Percentiles rank a stretch among this genome's conserved stretches.
Conservation (phyloP, 2,888 invertebrate species). For the Hirtodrosophila histrioides region DNA sequence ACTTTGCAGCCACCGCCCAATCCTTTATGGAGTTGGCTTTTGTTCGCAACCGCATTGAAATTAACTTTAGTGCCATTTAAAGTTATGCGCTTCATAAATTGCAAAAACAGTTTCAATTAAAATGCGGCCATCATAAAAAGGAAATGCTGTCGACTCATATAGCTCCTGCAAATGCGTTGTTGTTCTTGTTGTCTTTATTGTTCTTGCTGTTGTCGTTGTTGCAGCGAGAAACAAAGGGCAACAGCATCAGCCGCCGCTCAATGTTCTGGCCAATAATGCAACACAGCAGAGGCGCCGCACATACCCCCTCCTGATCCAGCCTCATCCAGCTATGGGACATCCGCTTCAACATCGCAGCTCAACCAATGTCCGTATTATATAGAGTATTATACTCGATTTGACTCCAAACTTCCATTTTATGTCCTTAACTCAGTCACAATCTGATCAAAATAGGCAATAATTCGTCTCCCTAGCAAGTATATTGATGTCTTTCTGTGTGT, state of each 20-base stretch:
- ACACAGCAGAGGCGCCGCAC: constrained; percentile 28
- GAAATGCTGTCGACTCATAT: constrained; percentile 72
- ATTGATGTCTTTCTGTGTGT: too few relatives aligned
- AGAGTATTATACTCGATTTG: too few relatives aligned
- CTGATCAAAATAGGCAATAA: too few relatives aligned
- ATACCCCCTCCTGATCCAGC: too few relatives aligned
- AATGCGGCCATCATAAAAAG: constrained; percentile 79
- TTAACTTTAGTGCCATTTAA: constrained; percentile 79
- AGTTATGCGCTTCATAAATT: constrained; percentile 79
- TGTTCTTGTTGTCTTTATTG: constrained; percentile 30
- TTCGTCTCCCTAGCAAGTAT: too few relatives aligned
- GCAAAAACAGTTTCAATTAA: constrained; percentile 78
- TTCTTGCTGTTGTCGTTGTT: constrained; percentile 36
- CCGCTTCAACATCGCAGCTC: too few relatives aligned
- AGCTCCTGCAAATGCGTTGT: constrained; percentile 67
- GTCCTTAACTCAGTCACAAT: too few relatives aligned
- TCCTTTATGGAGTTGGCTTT: constrained; percentile 54
- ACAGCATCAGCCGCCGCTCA: constrained; percentile 41
- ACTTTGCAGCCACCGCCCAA: constrained; percentile 6
- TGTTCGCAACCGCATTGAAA: constrained; percentile 74
- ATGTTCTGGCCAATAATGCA: constrained; percentile 44
- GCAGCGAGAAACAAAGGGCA: constrained; percentile 50
- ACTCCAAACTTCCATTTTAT: too few relatives aligned
- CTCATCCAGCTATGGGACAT: too few relatives aligned
- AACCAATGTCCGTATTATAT: too few relatives aligned